These are phyloP conservation scores for Philypnodon macrostomus DNA, from an alignment of 2,797 vertebrate genomes.

Conservation along the genomic window DNA sequence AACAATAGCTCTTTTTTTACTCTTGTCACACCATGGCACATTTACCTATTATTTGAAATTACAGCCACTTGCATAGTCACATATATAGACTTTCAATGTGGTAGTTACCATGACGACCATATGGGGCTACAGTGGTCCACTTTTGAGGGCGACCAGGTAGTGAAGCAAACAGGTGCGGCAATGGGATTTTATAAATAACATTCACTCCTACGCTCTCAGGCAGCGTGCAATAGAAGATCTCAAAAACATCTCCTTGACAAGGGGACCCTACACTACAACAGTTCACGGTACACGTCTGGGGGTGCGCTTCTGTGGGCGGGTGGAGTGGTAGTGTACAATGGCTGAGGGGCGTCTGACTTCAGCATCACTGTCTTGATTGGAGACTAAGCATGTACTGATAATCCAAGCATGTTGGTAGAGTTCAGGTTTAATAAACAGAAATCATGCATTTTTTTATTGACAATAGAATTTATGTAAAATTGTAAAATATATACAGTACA, in stretches of 20 bases:
- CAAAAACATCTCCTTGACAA: conserved; percentile 19
- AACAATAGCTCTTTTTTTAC: conserved; percentile 5
- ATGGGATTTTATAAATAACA: conserved; percentile 36
- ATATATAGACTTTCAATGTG: conserved; percentile 31
- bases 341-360: conserved; percentile 35
- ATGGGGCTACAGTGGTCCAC: conserved; percentile 31
- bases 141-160: conserved; percentile 24
- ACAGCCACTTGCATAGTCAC: neutral
- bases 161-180: conserved; percentile 29
- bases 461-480: no score
- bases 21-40: conserved; percentile 20
- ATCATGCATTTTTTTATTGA: conserved; percentile 38
- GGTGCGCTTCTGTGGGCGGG: conserved; percentile 18
- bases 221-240: conserved; percentile 13
- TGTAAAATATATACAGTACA: no score
- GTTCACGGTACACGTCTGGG: conserved; percentile 5
- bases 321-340: conserved; percentile 16
- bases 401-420: neutral
- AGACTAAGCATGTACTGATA: conserved; percentile 20
- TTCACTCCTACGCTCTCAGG: conserved; percentile 20
- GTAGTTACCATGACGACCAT: conserved; percentile 63
- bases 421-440: conserved; percentile 21
- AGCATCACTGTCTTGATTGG: conserved; percentile 42
- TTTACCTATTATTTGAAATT: conserved; percentile 13
- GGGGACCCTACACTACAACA: conserved; percentile 9